Conservation (phyloP, 2,888 invertebrate species). For the Pseudoips prasinana region DNA sequence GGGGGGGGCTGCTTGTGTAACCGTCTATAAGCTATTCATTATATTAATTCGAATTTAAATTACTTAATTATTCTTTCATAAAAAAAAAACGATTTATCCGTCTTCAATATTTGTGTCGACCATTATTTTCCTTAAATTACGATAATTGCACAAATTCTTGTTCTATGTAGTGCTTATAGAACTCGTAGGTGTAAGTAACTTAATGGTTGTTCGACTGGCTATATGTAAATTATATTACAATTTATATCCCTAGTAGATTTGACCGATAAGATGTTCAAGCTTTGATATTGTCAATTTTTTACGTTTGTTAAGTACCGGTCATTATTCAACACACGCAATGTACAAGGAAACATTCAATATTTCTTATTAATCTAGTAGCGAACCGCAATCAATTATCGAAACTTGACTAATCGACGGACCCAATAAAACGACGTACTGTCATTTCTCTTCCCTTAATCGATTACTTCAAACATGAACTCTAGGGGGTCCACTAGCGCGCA, state of each 20-base stretch:
- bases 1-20: too few relatives aligned
- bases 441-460: conserved; percentile 80
- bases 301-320: conserved; percentile 34
- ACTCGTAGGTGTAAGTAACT: conserved; percentile 25
- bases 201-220: conserved; percentile 27
- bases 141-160: conserved; percentile 24
- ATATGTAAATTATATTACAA: conserved; percentile 36
- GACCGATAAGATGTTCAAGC: conserved; percentile 28
- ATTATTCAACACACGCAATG: conserved; percentile 45
- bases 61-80: too few relatives aligned
- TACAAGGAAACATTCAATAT: conserved; percentile 55
- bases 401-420: conserved; percentile 73
- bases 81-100: too few relatives aligned
- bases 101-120: too few relatives aligned
- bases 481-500: conserved; percentile 67
- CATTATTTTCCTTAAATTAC: conserved; percentile 30
- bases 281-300: conserved; percentile 33
- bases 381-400: conserved; percentile 76
- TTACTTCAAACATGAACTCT: conserved; percentile 74
- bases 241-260: conserved; percentile 27
- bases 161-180: conserved; percentile 27
- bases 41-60: too few relatives aligned
- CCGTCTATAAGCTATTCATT: too few relatives aligned
- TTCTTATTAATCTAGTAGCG: conserved; percentile 76
- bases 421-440: conserved; percentile 75